These are phyloP conservation scores for Neogale vison DNA, from an alignment of 2,113 vertebrate species.

Conservation along the genomic window DNA sequence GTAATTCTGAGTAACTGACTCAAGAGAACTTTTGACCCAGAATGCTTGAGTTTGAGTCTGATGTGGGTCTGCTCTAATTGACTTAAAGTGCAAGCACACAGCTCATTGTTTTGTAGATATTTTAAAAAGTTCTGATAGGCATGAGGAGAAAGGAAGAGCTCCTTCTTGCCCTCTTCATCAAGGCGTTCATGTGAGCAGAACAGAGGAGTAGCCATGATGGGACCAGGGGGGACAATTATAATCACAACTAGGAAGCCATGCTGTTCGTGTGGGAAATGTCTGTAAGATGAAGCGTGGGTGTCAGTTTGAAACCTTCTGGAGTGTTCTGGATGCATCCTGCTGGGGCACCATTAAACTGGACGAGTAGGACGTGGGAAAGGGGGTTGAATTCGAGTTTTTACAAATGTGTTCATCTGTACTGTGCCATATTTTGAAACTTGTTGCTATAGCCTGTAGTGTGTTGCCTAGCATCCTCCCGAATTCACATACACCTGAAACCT, in stretches of 20 bases:
- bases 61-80: not conserved
- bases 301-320: not conserved
- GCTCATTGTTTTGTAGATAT: not conserved
- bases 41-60: not conserved
- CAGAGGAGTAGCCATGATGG: not conserved
- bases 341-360: not conserved
- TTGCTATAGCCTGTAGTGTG: not conserved
- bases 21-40: not conserved
- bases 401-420: not conserved
- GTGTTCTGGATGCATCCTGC: not conserved
- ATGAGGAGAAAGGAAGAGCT: not conserved
- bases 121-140: not conserved
- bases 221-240: not conserved
- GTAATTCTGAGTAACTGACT: not conserved
- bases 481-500: not conserved
- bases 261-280: rapidly evolving
- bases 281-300: not conserved
- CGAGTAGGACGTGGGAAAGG: not conserved
- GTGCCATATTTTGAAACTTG: not conserved
- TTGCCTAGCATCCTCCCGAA: not conserved
- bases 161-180: not conserved
- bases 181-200: not conserved
- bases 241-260: not conserved
- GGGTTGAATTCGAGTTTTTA: not conserved
- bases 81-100: not conserved